Evolutionary conservation across 2,888 invertebrate species (phyloP), one percentile per base, ranked within the genome.

Genomic region (Tachina lurida): DNA sequence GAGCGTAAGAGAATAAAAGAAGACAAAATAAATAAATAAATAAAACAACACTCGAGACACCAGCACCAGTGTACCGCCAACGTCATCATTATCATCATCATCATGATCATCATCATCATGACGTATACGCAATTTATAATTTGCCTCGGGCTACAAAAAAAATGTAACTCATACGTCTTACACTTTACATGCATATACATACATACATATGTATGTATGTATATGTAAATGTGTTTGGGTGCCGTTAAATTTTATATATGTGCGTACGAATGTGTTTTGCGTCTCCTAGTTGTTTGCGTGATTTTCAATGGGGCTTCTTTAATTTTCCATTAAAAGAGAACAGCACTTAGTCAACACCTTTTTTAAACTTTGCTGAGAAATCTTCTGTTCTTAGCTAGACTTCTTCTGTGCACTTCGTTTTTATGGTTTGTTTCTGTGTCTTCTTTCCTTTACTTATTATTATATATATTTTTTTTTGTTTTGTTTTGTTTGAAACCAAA

Each of bases 91-190:
- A 22, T 10, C 19, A 56, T 31, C 17, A 49, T 52, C 71, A 17
- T 41, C 73, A n/a, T 17, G 47, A 19, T 17, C 19, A 47, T 22
- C 19, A 8, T 31, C 60, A 63, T 43, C 74, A 52, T 54, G 60
- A 84, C 79, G 79, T 79, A 84, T 80, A 83, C 86, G 86, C 83
- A 86, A 83, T 86, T 75, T 83, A 83, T 83, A 76, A 86, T 83
- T 83, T 80, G 86, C 86, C 83, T 83, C 10, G 67, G 76, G 86
- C 13, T 73, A 83, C 19, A 76, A 75, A 43, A 31, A 63, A 49
- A 60, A 79, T 82, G 75, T 75, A 79, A 83, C 79, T 84, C 83
- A 84, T 84, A 84, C 83, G 83, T 65, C 77, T 47, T 77, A 84
- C 74, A 84, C 83, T 73, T 65, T n/a, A n/a, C n/a, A n/a, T n/a